phyloP scores from a whole-genome alignment of 1,140 invertebrate genomes.

The Pachypeltis micranthus region DNA sequence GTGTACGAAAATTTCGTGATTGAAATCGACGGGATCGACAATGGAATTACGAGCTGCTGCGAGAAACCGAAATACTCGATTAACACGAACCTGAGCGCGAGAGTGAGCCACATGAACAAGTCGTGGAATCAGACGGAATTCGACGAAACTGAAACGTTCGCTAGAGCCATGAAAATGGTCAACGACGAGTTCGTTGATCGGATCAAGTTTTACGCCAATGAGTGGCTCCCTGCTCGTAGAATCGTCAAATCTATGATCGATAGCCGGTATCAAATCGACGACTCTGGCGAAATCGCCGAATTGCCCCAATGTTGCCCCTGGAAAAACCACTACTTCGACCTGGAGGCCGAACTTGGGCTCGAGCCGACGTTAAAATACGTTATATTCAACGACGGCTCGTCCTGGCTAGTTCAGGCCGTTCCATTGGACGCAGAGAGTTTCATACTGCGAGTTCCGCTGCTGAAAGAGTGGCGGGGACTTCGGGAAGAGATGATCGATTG shows the following conservation, averaged over 20 bases:
- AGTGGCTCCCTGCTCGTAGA: constrained; percentile 74
- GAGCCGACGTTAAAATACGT: constrained; percentile 59
- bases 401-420: constrained; percentile 71
- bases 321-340: constrained; percentile 72
- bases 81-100: constrained; percentile 58
- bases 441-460: constrained; percentile 57
- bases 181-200: constrained; percentile 68
- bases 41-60: constrained; percentile 72
- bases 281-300: constrained; percentile 66
- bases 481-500: constrained; percentile 68
- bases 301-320: constrained; percentile 63
- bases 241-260: constrained; percentile 59
- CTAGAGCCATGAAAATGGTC: constrained; percentile 65
- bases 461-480: constrained; percentile 68
- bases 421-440: constrained; percentile 62
- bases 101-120: constrained; percentile 72
- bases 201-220: constrained; percentile 51
- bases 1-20: constrained; percentile 84
- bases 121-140: constrained; percentile 62
- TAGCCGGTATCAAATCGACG: constrained; percentile 50
- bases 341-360: constrained; percentile 66
- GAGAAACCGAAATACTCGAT: constrained; percentile 61
- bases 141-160: constrained; percentile 45
- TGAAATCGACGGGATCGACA: constrained; percentile 95
- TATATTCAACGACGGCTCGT: constrained; percentile 52